phyloP scores from a whole-genome alignment of 1,140 invertebrate genomes.

The Tribolium madens region DNA sequence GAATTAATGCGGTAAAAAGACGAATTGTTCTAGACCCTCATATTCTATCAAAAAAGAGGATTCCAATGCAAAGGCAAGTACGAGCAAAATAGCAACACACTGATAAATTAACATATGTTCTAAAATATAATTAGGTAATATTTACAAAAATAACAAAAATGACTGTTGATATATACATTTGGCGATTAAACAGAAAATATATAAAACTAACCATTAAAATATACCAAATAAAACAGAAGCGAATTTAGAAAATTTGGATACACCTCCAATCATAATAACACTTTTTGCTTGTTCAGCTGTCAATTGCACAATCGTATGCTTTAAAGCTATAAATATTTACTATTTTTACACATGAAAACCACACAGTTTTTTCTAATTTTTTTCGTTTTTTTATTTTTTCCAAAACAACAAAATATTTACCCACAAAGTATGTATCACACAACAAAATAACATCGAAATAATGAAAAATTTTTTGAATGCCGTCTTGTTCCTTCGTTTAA shows the following conservation, averaged over 20 bases:
- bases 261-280: conserved; percentile 13
- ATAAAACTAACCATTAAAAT: conserved; percentile 28
- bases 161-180: conserved; percentile 49
- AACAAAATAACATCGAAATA: conserved; percentile 39
- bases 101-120: conserved; percentile 40
- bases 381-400: conserved; percentile 16
- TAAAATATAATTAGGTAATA: conserved; percentile 28
- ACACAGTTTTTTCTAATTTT: conserved; percentile 1
- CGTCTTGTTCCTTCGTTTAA: conserved; percentile 21
- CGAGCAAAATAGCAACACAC: conserved; percentile 39
- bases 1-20: too few relatives aligned
- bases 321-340: conserved; percentile 31
- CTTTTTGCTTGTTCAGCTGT: conserved; percentile 19
- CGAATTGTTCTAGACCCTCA: too few relatives aligned
- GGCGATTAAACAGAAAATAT: conserved; percentile 46
- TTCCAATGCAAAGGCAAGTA: conserved; percentile 26
- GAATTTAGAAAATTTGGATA: conserved; percentile 17
- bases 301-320: conserved; percentile 30
- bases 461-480: conserved; percentile 8
- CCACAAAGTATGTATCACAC: conserved; percentile 34
- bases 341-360: conserved; percentile 35
- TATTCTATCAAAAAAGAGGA: too few relatives aligned
- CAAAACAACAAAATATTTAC: conserved; percentile 33
- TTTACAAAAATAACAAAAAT: conserved; percentile 51
- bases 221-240: conserved; percentile 25